Conservation (phyloP, 2,797 vertebrate species). For the Pangasius sanitwongsei region DNA sequence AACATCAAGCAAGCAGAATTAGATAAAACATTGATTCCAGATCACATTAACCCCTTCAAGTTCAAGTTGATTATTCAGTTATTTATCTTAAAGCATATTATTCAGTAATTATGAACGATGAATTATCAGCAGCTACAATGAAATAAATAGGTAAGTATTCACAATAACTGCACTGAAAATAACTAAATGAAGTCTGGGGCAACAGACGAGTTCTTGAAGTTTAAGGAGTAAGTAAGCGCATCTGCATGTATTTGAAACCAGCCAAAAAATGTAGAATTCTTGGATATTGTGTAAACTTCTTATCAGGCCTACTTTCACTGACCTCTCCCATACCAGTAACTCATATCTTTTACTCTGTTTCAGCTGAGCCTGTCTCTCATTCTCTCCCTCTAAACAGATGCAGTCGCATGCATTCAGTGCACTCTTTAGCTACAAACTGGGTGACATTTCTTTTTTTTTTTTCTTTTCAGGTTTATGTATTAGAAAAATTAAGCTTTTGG, state of each 20-base stretch:
- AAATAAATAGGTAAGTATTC: background rate
- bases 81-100: background rate
- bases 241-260: background rate
- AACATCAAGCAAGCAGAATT: background rate
- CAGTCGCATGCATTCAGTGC: background rate
- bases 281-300: background rate
- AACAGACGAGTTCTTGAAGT: background rate
- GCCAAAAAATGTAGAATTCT: background rate
- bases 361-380: background rate
- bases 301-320: background rate
- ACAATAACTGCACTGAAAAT: background rate
- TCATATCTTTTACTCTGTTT: slow-evolving; percentile 4
- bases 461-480: background rate
- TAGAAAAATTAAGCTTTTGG: background rate
- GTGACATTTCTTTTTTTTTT: background rate
- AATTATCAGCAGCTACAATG: background rate
- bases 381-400: background rate
- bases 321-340: background rate
- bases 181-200: background rate
- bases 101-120: background rate
- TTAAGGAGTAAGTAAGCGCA: too few species aligned
- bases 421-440: background rate
- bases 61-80: background rate
- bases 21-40: background rate
- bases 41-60: background rate